A percentile compares a stretch with the other conserved stretches of the same genome.
Conservation (phyloP, 1,140 invertebrate species). For the Heliconius nattereri region DNA sequence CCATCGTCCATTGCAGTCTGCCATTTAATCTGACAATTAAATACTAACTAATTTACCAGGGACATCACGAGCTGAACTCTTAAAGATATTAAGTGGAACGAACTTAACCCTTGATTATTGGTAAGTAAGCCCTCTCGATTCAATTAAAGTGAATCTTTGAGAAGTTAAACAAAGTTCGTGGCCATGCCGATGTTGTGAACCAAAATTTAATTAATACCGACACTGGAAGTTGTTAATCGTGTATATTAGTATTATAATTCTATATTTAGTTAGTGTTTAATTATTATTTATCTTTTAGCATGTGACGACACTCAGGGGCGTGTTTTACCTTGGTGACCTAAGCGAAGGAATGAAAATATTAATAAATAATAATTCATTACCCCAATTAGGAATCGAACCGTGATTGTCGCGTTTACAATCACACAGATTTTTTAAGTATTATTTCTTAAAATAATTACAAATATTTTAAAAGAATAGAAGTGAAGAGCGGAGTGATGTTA, state of each 20-base stretch:
- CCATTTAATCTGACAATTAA: conserved; percentile 14
- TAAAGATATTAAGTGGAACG: conserved; percentile 49
- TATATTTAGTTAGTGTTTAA: background rate
- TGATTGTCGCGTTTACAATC: too few relatives aligned
- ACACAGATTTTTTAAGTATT: too few relatives aligned
- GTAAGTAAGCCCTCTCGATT: conserved; percentile 62
- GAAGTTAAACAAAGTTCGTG: conserved; percentile 36
- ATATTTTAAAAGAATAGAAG: too few relatives aligned
- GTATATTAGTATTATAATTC: conserved; percentile 10
- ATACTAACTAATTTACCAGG: conserved; percentile 15
- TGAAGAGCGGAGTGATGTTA: too few relatives aligned
- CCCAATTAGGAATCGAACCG: too few relatives aligned
- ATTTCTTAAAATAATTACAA: too few relatives aligned
- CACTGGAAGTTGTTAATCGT: conserved; percentile 23
- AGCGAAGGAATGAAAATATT: too few relatives aligned
- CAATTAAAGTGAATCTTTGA: conserved; percentile 65
- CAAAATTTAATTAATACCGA: conserved; percentile 31
- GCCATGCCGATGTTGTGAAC: conserved; percentile 19
- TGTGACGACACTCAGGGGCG: too few relatives aligned
- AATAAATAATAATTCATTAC: too few relatives aligned
- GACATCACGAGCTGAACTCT: conserved; percentile 31
- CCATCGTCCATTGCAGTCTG: background rate
- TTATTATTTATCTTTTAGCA: background rate
- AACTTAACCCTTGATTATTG: conserved; percentile 64
- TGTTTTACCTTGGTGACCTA: too few relatives aligned